Conservation (phyloP, 1,140 invertebrate genomes). For the Meloidogyne chitwoodi region DNA sequence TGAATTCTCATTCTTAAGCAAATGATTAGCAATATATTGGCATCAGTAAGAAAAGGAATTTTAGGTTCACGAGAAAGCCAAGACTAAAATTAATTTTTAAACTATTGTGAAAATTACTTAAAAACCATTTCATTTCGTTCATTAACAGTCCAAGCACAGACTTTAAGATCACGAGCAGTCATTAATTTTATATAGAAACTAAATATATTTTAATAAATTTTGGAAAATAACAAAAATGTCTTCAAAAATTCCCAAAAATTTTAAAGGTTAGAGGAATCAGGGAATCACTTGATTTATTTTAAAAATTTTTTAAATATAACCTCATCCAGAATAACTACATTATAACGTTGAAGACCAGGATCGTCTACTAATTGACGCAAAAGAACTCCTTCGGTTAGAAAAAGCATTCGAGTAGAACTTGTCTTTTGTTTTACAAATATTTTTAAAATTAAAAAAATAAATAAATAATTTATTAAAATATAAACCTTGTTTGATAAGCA, state of each 20-base stretch:
- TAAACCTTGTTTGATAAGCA: conserved; percentile 74
- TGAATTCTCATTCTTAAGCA: background rate
- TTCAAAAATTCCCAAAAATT: background rate
- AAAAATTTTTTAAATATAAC: background rate
- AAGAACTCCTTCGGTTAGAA: conserved; percentile 90
- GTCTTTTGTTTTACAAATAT: conserved; percentile 85
- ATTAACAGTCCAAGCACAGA: conserved; percentile 58
- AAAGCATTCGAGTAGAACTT: conserved; percentile 81
- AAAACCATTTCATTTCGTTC: conserved; percentile 36
- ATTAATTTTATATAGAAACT: conserved; percentile 45
- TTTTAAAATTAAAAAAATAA: background rate
- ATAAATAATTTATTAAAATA: background rate
- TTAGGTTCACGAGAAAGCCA: conserved; percentile 51
- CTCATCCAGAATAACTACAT: conserved; percentile 82
- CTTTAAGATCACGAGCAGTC: conserved; percentile 28
- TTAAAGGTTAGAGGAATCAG: background rate
- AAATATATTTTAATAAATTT: conserved; percentile 4
- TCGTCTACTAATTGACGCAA: conserved; percentile 71
- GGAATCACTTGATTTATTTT: too few relatives aligned
- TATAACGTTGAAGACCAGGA: conserved; percentile 61
- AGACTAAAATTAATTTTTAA: background rate
- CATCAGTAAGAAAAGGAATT: conserved; percentile 56
- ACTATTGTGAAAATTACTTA: background rate
- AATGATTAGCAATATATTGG: background rate
- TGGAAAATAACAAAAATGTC: background rate